Evolutionary conservation across 2,888 invertebrate genomes (phyloP).

Genomic region (Cephus rjabovi): DNA sequence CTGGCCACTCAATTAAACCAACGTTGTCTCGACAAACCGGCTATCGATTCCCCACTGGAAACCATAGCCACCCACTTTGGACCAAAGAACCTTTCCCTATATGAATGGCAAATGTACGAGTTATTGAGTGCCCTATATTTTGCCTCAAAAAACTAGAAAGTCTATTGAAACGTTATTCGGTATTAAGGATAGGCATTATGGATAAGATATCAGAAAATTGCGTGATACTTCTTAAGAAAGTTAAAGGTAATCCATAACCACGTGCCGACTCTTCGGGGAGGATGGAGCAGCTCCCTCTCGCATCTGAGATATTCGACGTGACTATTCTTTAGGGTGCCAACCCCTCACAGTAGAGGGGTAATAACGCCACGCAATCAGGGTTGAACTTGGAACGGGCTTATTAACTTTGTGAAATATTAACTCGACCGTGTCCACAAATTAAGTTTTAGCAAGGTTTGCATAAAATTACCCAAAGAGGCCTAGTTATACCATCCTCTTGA

Average conservation of each 20-base stretch:
- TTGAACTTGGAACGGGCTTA: slow-evolving; percentile 16
- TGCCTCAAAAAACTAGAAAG: too few species aligned
- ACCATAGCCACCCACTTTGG: background rate
- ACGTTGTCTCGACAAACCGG: slow-evolving; percentile 35
- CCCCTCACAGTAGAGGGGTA: background rate
- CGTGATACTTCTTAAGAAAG: too few species aligned
- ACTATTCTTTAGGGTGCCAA: background rate
- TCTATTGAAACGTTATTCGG: background rate
- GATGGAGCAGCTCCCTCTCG: too few species aligned
- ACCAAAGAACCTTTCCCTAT: background rate
- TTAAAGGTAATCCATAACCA: background rate
- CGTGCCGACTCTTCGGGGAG: background rate
- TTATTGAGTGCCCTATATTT: background rate
- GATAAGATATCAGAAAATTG: background rate
- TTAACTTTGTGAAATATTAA: slow-evolving; percentile 24
- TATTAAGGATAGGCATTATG: background rate
- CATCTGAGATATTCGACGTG: background rate
- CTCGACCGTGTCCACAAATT: slow-evolving; percentile 24
- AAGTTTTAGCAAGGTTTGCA: slow-evolving; percentile 21
- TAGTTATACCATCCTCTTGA: background rate
- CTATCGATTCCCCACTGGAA: slow-evolving; percentile 23
- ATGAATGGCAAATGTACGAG: background rate
- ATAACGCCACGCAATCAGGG: slow-evolving; percentile 5
- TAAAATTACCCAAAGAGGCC: slow-evolving; percentile 23
- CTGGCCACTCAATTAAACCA: slow-evolving; percentile 48